Percentiles rank a stretch among this genome's conserved stretches.
Evolutionary conservation across 2,888 invertebrate species (phyloP).

Genomic region (Drosophila robusta): DNA sequence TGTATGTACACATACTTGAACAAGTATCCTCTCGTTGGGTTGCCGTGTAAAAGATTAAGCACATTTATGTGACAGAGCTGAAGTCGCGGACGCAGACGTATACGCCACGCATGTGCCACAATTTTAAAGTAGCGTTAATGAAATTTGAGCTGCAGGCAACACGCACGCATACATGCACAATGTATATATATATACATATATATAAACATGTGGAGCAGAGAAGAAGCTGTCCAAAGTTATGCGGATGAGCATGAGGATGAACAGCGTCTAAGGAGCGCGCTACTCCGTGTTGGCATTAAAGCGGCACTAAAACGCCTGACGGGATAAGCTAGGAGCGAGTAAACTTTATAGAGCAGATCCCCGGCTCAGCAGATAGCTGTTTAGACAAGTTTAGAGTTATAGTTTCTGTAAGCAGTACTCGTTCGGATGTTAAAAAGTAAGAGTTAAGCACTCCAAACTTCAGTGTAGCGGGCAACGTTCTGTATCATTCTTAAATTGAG

Average conservation of each 20-base stretch:
- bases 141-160: slow-evolving; percentile 63
- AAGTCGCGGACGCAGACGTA: slow-evolving; percentile 24
- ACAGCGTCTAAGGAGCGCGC: slow-evolving; percentile 1
- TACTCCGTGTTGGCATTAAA: slow-evolving; percentile 19
- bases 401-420: slow-evolving; percentile 32
- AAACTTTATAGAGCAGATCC: slow-evolving; percentile 56
- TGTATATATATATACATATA: background rate
- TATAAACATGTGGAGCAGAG: background rate
- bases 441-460: slow-evolving; percentile 18
- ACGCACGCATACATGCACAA: background rate
- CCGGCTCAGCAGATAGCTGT: slow-evolving; percentile 45
- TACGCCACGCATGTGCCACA: slow-evolving; percentile 71
- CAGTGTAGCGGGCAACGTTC: background rate
- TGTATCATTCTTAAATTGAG: slow-evolving; percentile 11
- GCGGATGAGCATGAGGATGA: slow-evolving; percentile 11
- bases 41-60: slow-evolving; percentile 74
- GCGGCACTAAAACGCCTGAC: slow-evolving; percentile 41
- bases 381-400: slow-evolving; percentile 54
- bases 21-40: slow-evolving; percentile 19
- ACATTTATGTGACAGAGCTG: slow-evolving; percentile 69
- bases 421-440: slow-evolving; percentile 48
- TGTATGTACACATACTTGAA: background rate
- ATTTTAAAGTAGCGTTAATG: slow-evolving; percentile 75
- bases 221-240: slow-evolving; percentile 12
- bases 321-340: slow-evolving; percentile 47